Conservation (phyloP, 2,888 invertebrate genomes). For the Netelia melanura region DNA sequence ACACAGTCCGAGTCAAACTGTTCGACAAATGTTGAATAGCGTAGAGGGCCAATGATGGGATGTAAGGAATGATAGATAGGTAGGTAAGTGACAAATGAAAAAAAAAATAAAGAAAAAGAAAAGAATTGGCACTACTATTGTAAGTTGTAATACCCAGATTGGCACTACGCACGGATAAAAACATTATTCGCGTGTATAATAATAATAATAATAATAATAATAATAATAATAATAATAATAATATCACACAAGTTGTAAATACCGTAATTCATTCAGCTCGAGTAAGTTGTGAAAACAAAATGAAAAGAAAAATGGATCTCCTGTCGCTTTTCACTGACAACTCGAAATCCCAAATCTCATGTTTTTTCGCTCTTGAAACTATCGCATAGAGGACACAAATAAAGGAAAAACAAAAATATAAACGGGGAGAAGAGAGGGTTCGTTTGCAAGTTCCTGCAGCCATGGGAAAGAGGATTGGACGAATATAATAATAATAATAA, state of each 20-base stretch:
- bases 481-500: neutral
- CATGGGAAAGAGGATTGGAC: neutral
- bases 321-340: slow-evolving; percentile 34
- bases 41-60: too few species aligned
- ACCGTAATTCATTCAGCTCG: slow-evolving; percentile 69
- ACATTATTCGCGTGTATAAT: slow-evolving; percentile 70
- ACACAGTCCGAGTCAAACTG: neutral
- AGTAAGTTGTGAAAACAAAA: slow-evolving; percentile 55
- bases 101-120: slow-evolving; percentile 47
- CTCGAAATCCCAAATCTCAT: slow-evolving; percentile 5
- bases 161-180: slow-evolving; percentile 71
- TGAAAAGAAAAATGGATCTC: slow-evolving; percentile 24
- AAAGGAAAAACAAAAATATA: neutral
- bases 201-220: slow-evolving; percentile 42
- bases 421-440: neutral
- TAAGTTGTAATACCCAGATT: slow-evolving; percentile 74
- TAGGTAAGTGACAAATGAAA: slow-evolving; percentile 39
- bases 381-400: slow-evolving; percentile 9
- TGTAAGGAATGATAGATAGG: slow-evolving; percentile 23
- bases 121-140: slow-evolving; percentile 67
- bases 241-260: slow-evolving; percentile 76
- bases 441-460: slow-evolving; percentile 4
- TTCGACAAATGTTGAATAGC: neutral
- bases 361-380: neutral
- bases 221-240: slow-evolving; percentile 57